These are phyloP conservation scores for Anadara kagoshimensis DNA, from an alignment of 1,140 invertebrate genomes.

Conservation along the genomic window DNA sequence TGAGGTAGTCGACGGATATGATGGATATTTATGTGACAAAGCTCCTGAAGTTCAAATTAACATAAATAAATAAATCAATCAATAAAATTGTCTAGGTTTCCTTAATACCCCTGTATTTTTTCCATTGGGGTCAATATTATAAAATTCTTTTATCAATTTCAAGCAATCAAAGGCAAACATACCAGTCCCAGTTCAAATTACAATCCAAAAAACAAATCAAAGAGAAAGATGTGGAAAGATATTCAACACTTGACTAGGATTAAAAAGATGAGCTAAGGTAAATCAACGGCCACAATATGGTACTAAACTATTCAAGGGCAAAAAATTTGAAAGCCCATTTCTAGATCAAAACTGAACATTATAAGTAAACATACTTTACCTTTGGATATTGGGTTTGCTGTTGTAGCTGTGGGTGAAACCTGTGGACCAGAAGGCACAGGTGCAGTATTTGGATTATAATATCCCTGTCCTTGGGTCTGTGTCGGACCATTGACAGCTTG, in stretches of 20 bases:
- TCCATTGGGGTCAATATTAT: too few relatives aligned
- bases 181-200: too few relatives aligned
- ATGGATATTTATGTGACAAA: constrained; percentile 58
- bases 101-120: too few relatives aligned
- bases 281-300: too few relatives aligned
- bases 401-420: constrained; percentile 13
- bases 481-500: constrained; percentile 40
- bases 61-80: not conserved
- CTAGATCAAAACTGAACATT: not conserved
- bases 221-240: too few relatives aligned
- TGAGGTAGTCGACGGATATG: constrained; percentile 33
- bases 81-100: not conserved
- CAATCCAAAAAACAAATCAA: too few relatives aligned
- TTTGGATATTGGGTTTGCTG: constrained; percentile 38
- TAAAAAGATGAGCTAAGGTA: too few relatives aligned
- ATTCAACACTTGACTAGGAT: too few relatives aligned
- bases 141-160: too few relatives aligned
- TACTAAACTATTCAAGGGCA: too few relatives aligned
- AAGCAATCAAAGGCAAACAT: too few relatives aligned
- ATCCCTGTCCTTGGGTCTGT: constrained; percentile 1
- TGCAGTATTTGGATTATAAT: constrained; percentile 27
- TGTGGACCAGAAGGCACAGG: constrained; percentile 36
- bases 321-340: too few relatives aligned
- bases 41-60: constrained; percentile 41
- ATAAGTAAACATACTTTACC: constrained; percentile 31